phyloP scores from a whole-genome alignment of 2,113 vertebrate species.

The Orcinus orca region DNA sequence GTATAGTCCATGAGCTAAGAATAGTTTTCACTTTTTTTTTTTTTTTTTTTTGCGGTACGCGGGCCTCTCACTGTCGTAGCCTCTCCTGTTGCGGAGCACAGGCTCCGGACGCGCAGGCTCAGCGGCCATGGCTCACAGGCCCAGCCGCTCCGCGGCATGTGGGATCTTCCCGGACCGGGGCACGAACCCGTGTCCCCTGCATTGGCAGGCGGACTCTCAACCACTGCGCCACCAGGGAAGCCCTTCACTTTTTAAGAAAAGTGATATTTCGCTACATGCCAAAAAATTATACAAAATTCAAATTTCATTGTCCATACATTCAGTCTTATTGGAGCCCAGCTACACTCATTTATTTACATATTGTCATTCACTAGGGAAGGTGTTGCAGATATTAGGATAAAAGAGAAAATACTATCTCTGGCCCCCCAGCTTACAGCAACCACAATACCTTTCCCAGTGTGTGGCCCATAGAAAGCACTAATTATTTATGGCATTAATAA shows the following conservation, averaged over 20 bases:
- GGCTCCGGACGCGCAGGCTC: too few relatives aligned
- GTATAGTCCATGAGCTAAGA: not conserved
- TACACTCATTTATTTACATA: not conserved
- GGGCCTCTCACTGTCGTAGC: too few relatives aligned
- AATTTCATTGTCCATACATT: not conserved
- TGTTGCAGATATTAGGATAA: not conserved
- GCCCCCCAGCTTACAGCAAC: not conserved
- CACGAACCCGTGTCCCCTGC: too few relatives aligned
- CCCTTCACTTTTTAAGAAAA: not conserved
- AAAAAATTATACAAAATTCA: not conserved
- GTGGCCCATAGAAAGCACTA: not conserved
- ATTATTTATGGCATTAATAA: not conserved
- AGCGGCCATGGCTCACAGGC: too few relatives aligned
- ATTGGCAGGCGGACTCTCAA: too few relatives aligned
- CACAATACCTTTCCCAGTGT: not conserved
- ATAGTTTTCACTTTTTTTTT: not conserved
- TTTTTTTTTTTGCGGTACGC: too few relatives aligned
- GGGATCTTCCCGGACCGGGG: too few relatives aligned
- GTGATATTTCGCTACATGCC: not conserved
- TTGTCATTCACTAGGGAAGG: not conserved
- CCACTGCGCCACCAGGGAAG: too few relatives aligned
- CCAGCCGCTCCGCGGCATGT: fast-evolving
- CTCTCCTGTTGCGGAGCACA: too few relatives aligned
- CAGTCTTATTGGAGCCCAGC: not conserved
- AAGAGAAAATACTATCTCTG: not conserved